These are phyloP conservation scores for Drosophila pseudotakahashii DNA, from an alignment of 2,888 invertebrate genomes.

Conservation along the genomic window DNA sequence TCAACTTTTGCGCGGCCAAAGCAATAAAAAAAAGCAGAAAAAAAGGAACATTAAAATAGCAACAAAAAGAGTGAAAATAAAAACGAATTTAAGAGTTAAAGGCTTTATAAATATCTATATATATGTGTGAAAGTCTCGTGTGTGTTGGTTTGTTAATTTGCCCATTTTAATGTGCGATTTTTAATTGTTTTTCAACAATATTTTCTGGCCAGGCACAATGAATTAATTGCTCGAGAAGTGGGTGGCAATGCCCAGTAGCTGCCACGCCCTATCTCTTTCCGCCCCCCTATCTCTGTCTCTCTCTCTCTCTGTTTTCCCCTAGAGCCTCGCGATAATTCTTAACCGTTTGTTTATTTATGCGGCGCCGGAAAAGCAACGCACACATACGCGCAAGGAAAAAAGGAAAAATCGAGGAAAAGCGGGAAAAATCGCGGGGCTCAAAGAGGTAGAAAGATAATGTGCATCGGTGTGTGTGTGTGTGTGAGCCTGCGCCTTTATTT, in stretches of 20 bases:
- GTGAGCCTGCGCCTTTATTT: conserved; percentile 61
- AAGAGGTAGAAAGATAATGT: conserved; percentile 51
- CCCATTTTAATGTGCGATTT: conserved; percentile 64
- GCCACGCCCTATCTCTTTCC: conserved; percentile 11
- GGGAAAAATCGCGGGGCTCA: conserved; percentile 18
- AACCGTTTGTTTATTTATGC: conserved; percentile 77
- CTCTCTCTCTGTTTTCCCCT: conserved; percentile 5
- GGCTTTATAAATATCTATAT: conserved; percentile 1
- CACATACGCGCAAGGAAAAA: conserved; percentile 1
- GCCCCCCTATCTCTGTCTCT: background rate
- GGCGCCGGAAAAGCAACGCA: conserved; percentile 62
- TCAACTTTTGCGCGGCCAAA: conserved; percentile 62
- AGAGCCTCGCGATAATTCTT: conserved; percentile 69
- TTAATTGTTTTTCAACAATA: conserved; percentile 74
- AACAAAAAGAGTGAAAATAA: conserved; percentile 1
- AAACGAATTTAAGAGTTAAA: conserved; percentile 20
- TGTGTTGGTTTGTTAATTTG: conserved; percentile 17
- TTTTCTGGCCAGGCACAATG: conserved; percentile 47
- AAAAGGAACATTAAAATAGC: background rate
- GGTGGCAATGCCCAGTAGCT: conserved; percentile 23
- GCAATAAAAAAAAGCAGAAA: conserved; percentile 27
- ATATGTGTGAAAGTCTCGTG: background rate
- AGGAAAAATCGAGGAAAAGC: conserved; percentile 1
- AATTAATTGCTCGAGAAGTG: conserved; percentile 60
- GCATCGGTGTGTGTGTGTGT: conserved; percentile 20